A percentile compares a stretch with the other conserved stretches of the same genome.
Evolutionary conservation across 2,797 vertebrate genomes (phyloP).

Genomic region (Bovichtus variegatus): DNA sequence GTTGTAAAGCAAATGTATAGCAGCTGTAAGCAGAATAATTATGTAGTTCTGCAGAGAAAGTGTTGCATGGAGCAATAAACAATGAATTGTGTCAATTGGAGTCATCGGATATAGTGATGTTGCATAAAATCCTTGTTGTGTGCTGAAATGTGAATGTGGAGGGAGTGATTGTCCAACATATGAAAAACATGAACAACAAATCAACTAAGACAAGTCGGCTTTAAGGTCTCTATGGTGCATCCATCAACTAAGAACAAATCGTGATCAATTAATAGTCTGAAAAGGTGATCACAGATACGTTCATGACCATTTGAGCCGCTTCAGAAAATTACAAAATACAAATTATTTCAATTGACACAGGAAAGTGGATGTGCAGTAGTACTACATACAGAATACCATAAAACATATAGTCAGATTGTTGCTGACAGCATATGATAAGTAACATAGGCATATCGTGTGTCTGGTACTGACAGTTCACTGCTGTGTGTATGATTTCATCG

Average conservation of each 20-base stretch:
- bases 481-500: constrained; percentile 1
- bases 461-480: background rate
- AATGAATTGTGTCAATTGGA: constrained; percentile 35
- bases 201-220: background rate
- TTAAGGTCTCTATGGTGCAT: background rate
- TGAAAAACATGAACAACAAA: background rate
- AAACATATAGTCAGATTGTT: background rate
- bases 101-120: constrained; percentile 30
- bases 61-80: constrained; percentile 31
- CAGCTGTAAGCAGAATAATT: constrained; percentile 47
- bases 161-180: background rate
- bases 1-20: constrained; percentile 60
- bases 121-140: background rate
- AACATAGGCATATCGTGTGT: background rate
- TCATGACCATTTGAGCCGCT: background rate
- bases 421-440: background rate
- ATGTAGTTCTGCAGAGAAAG: constrained; percentile 41
- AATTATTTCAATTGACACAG: background rate
- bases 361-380: background rate
- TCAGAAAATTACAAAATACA: background rate
- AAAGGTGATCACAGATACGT: background rate
- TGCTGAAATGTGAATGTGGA: constrained; percentile 6
- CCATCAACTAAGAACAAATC: background rate
- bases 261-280: constrained; percentile 6
- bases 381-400: background rate